Base-by-base conservation (phyloP, 64 coral and sea anemone species). In the Cladopsammia gracilis region DNA sequence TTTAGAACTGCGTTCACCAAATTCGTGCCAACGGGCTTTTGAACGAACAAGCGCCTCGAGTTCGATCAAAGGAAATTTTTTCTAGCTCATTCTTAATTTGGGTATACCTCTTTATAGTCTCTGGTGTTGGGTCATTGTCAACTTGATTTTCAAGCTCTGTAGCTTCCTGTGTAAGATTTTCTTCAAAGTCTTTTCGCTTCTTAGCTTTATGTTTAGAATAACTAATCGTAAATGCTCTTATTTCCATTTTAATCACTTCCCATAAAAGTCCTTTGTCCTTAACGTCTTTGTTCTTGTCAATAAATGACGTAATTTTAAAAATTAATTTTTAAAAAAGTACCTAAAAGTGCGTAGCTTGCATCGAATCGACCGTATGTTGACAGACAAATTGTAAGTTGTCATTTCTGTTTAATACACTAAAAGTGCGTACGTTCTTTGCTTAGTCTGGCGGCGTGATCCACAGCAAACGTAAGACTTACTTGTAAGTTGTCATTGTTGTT, bases 201-300 rank as follows among this genome's bases (percentile, higher is more conserved):
- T 58, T 58, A 20, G 43, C 45, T 25, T 78, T 78, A 7, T 22
- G 4, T 49, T 78, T 78, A 23, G 75, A 25, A 49, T 19, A 77
- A 19, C 1, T 77, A n/a, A 47, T 77, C 46, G 75, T 77, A 24
- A 77, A 47, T 16, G 46, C 15, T 26, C 75, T 49, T 49, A 77
- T 77, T 77, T 77, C 75, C 47, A 52, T 52, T 77, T 77, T 77
- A 44, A 77, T 14, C 46, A 49, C 16, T 24, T 77, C 75, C 75
- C 75, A 78, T 10, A 52, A 1, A 15, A 78, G 46, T 49, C 53
- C 47, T 78, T 49, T 52, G 43, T 78, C 53, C 9, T 52, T 14
- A 48, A 78, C 19, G 12, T 52, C 19, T 52, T 78, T 19, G 25
- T 77, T 19, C 7, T 44, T 77, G 18, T 49, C 0, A 59, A 56